phyloP scores from a whole-genome alignment of 1,140 invertebrate species.

The Drosophila persimilis region DNA sequence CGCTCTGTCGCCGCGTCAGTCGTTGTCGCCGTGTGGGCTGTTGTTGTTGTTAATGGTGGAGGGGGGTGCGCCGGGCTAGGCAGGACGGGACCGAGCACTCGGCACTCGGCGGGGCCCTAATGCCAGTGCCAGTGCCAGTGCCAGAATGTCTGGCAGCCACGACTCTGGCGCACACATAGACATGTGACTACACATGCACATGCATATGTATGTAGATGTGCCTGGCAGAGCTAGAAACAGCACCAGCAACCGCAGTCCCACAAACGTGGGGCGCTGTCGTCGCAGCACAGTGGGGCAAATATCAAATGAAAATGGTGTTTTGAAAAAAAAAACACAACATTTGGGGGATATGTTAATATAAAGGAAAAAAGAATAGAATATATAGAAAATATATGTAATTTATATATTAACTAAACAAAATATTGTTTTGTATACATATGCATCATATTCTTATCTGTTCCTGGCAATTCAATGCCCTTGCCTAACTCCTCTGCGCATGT shows the following conservation, averaged over 20 bases:
- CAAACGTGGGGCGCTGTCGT: constrained; percentile 18
- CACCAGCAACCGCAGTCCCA: constrained; percentile 38
- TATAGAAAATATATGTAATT: too few species aligned
- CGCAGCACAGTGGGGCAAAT: constrained; percentile 61
- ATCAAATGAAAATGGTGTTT: not conserved
- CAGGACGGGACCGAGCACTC: not conserved
- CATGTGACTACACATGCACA: constrained; percentile 17
- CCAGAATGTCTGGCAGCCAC: constrained; percentile 81
- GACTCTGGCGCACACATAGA: constrained; percentile 52
- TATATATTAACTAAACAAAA: too few species aligned
- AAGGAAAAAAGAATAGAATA: not conserved
- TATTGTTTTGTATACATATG: too few species aligned
- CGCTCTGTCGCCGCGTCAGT: constrained; percentile 7
- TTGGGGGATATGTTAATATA: not conserved
- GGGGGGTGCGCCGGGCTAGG: constrained; percentile 10
- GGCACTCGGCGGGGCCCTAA: constrained; percentile 31
- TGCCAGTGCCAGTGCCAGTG: constrained; percentile 48
- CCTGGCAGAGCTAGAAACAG: constrained; percentile 61
- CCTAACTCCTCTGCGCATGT: not conserved
- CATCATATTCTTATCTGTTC: too few species aligned
- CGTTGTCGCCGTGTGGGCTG: constrained; percentile 11
- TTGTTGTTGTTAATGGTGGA: constrained; percentile 18
- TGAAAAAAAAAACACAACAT: not conserved
- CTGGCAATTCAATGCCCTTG: too few species aligned
- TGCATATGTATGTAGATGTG: constrained; percentile 10